A percentile compares a stretch with the other conserved stretches of the same genome.
Evolutionary conservation across 2,888 invertebrate genomes (phyloP).

Genomic region (Agonopterix arenella): DNA sequence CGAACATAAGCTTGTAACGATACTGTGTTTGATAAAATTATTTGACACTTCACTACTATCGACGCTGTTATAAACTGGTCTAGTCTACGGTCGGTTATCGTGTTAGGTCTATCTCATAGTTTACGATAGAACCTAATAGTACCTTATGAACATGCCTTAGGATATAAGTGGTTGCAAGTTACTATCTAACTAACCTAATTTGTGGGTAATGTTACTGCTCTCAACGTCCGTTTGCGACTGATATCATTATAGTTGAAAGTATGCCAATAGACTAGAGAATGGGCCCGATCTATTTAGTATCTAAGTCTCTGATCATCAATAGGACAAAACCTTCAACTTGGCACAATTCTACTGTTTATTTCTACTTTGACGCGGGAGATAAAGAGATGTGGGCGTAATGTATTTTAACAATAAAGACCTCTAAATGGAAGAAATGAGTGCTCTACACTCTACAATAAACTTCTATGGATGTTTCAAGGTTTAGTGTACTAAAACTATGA

Average conservation of each 20-base stretch:
- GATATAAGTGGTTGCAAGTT: slow-evolving; percentile 47
- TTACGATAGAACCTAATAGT: slow-evolving; percentile 12
- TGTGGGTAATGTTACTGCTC: slow-evolving; percentile 45
- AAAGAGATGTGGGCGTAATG: too few species aligned
- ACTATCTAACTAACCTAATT: slow-evolving; percentile 59
- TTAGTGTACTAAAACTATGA: not conserved
- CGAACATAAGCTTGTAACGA: slow-evolving; percentile 6
- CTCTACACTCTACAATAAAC: too few species aligned
- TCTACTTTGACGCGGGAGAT: too few species aligned
- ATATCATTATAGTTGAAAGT: slow-evolving; percentile 43
- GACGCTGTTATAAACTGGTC: slow-evolving; percentile 2
- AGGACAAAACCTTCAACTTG: too few species aligned
- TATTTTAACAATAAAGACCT: too few species aligned
- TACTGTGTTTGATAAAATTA: slow-evolving; percentile 3
- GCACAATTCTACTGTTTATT: too few species aligned
- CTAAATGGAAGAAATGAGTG: too few species aligned
- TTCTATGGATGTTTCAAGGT: not conserved
- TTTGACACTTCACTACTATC: not conserved
- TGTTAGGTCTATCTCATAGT: slow-evolving; percentile 9
- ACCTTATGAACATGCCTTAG: slow-evolving; percentile 28
- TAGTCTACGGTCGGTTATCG: not conserved
- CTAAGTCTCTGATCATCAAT: too few species aligned
- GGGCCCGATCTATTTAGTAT: slow-evolving; percentile 22
- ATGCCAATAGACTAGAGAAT: slow-evolving; percentile 37
- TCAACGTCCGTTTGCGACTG: slow-evolving; percentile 43